Evolutionary conservation across 2,888 invertebrate species (phyloP).

Genomic region (Herminia tarsipennalis): DNA sequence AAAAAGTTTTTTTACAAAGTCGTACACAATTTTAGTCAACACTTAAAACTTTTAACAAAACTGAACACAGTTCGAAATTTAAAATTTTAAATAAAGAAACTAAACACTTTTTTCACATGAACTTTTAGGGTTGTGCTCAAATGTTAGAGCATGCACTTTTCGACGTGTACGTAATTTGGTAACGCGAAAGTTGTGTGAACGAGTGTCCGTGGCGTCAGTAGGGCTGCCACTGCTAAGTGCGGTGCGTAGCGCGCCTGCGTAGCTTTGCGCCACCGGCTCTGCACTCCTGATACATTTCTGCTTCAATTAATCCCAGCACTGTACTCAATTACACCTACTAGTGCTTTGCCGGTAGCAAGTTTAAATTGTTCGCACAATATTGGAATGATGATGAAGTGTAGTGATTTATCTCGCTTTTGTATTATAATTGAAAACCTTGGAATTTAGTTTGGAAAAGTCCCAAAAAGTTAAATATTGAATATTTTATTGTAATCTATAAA

Average conservation of each 20-base stretch:
- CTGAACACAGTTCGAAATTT: conserved; percentile 42
- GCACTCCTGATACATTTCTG: conserved; percentile 82
- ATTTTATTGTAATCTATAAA: too few relatives aligned
- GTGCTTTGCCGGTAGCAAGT: conserved; percentile 49
- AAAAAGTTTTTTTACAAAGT: conserved; percentile 28
- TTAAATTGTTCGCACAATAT: conserved; percentile 48
- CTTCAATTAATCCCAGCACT: conserved; percentile 80
- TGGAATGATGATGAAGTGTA: conserved; percentile 36
- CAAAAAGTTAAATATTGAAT: too few relatives aligned
- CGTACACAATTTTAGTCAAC: conserved; percentile 48
- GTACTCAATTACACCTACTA: conserved; percentile 77
- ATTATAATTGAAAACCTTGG: not conserved
- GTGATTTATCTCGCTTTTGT: conserved; percentile 6
- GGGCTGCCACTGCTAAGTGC: conserved; percentile 72
- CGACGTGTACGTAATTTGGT: conserved; percentile 36
- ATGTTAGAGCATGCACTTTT: conserved; percentile 38
- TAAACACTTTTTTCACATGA: conserved; percentile 40
- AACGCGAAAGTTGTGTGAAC: conserved; percentile 47
- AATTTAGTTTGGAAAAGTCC: too few relatives aligned
- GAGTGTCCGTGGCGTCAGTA: conserved; percentile 66
- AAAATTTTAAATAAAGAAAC: conserved; percentile 31
- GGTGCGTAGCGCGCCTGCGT: conserved; percentile 78
- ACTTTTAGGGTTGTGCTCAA: conserved; percentile 39
- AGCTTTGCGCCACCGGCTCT: conserved; percentile 71
- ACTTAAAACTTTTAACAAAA: conserved; percentile 50